These are phyloP conservation scores for Cyrtonyx montezumae DNA, from an alignment of 2,113 vertebrate genomes.

Conservation along the genomic window DNA sequence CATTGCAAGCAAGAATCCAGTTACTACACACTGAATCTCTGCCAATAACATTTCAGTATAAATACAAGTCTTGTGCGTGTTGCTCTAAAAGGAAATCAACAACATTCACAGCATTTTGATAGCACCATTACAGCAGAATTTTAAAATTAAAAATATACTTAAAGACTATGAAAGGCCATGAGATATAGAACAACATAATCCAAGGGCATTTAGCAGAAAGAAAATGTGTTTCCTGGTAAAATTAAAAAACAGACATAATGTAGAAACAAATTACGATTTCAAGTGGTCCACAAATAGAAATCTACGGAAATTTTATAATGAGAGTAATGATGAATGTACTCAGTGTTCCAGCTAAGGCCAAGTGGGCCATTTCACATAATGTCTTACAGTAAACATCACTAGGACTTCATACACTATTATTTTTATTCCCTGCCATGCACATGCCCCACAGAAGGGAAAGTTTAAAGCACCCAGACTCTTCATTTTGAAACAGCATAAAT, in stretches of 20 bases:
- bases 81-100: not conserved
- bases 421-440: not conserved
- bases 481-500: not conserved
- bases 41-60: not conserved
- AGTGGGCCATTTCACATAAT: constrained; percentile 36
- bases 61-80: not conserved
- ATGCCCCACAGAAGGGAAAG: not conserved
- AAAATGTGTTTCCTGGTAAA: constrained; percentile 15
- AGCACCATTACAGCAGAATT: not conserved
- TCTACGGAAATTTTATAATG: constrained; percentile 34
- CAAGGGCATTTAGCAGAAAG: constrained; percentile 7
- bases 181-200: not conserved
- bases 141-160: not conserved
- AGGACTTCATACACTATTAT: not conserved
- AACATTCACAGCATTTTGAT: not conserved
- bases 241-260: not conserved
- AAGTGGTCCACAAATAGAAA: constrained; percentile 40
- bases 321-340: constrained; percentile 38
- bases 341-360: constrained; percentile 31
- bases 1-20: not conserved
- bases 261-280: constrained; percentile 7
- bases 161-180: not conserved
- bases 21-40: not conserved
- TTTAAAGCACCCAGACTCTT: constrained; percentile 2
- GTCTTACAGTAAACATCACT: constrained; percentile 48